Evolutionary conservation across 2,888 invertebrate species (phyloP), one percentile per base, ranked within the genome.

Genomic region (Drosophila pullipes): DNA sequence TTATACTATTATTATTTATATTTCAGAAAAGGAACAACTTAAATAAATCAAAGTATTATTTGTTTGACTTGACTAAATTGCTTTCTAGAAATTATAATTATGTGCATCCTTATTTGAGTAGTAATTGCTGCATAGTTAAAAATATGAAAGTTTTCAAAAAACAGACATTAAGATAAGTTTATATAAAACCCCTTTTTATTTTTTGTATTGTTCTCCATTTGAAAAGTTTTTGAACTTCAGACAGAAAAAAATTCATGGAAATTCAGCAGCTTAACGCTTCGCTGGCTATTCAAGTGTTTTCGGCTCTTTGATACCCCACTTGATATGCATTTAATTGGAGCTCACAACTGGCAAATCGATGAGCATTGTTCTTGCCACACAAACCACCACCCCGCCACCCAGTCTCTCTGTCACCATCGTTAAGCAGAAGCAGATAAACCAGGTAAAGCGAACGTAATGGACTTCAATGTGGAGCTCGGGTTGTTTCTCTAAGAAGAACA

Each of bases 301-400:
- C 7, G 49, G 50, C 16, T 50, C 62, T 73, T 81, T 81, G 78
- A 59, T 68, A 81, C 76, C 53, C 68, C 73, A 55, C 68, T 78
- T 64, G 72, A 58, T 58, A 71, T 64, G 76, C 81, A 81, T 78
- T 81, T 78, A 81, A 81, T 78, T 78, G 78, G 78, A 68, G 73
- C 76, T 77, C 37, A 37, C 47, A 74, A 60, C 62, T 63, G 74
- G 78, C 44, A 64, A 78, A 80, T 80, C 71, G 76, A 72, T 81
- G 81, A 59, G 62, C 55, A 78, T 69, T 78, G 77, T 77, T 74
- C 62, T 54, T 33, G 11, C 22, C 18, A 18, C 41, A 50, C 5
- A 28, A 25, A 1, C 18, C 11, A 47, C 1, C 25, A 1, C 39
- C 16, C 4, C 31, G 0, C 11, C 5, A 1, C 22, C 33, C 10